Evolutionary conservation across 2,888 invertebrate species (phyloP), one percentile per base, ranked within the genome.

Genomic region (Platypus cylindrus): DNA sequence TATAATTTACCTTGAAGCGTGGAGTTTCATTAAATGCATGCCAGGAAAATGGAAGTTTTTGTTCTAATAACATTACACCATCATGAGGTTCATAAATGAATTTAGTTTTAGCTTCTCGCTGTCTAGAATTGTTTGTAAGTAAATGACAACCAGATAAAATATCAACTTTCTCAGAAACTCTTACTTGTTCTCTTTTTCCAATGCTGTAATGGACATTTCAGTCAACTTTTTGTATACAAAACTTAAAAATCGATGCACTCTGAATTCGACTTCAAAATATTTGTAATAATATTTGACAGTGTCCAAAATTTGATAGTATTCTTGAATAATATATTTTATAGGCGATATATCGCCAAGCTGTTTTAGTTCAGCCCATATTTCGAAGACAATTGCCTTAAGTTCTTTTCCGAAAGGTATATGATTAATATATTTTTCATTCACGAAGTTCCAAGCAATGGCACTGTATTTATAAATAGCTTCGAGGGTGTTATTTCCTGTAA

Each of bases 21-120:
- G 87, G 87, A 0, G 84, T 83, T 46, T 83, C 76, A 58, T 87
- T 86, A 57, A 89, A 89, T 0, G 86, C 80, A 58, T 87, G 85
- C 87, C 87, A 87, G 0, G 87, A 83, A 74, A 89, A 81, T 0
- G 89, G 89, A 25, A 90, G 64, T 51, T 89, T 89, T 52, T 89
- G 87, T 51, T 87, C 86, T 29, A 86, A 63, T 30, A 79, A 69
- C 48, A 89, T 73, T 30, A 79, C 63, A 3, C 89, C 89, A 15
- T 70, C 68, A 31, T 77, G 74, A 0, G 86, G 82, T 54, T 85
- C 83, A 59, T 86, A 87, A 34, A 84, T 68, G 56, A 89, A 89
- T 59, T 82, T 82, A 0, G 87, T 89, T 62, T 89, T 87, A 2
- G 85, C 81, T 41, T 78, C 77, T 11, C 85, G 73, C 53, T 85